Evolutionary conservation across 1,140 invertebrate genomes (phyloP).

Genomic region (Aphis gossypii): DNA sequence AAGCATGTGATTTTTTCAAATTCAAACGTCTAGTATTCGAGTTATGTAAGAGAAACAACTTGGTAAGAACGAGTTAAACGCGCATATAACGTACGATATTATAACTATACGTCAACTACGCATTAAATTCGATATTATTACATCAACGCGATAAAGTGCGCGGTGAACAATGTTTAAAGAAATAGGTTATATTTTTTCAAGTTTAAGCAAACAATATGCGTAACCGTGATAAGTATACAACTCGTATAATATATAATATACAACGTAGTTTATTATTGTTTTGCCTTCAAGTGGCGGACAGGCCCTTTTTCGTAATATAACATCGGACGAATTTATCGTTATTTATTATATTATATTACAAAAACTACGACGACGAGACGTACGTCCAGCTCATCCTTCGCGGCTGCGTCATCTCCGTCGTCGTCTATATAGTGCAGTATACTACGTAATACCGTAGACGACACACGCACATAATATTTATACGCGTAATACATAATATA

Average conservation of each 20-base stretch:
- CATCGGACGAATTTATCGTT: background rate
- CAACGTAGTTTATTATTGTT: background rate
- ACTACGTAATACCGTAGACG: background rate
- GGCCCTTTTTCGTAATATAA: background rate
- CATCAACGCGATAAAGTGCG: too few relatives aligned
- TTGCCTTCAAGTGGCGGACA: too few relatives aligned
- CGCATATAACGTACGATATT: background rate
- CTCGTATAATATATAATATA: too few relatives aligned
- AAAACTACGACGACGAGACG: background rate
- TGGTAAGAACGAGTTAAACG: background rate
- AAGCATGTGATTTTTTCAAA: background rate
- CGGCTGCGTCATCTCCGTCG: background rate
- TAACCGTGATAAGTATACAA: background rate
- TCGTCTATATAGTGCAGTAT: background rate
- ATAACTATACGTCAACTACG: background rate
- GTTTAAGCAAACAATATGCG: background rate
- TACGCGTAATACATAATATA: background rate
- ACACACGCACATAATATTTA: background rate
- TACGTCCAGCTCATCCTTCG: background rate
- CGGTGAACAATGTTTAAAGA: background rate
- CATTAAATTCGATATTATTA: background rate
- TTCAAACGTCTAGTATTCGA: background rate
- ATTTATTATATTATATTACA: background rate
- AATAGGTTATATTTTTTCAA: background rate
- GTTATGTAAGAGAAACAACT: background rate